These are phyloP conservation scores for Drosophila orena DNA, from an alignment of 1,140 invertebrate species.

Conservation along the genomic window DNA sequence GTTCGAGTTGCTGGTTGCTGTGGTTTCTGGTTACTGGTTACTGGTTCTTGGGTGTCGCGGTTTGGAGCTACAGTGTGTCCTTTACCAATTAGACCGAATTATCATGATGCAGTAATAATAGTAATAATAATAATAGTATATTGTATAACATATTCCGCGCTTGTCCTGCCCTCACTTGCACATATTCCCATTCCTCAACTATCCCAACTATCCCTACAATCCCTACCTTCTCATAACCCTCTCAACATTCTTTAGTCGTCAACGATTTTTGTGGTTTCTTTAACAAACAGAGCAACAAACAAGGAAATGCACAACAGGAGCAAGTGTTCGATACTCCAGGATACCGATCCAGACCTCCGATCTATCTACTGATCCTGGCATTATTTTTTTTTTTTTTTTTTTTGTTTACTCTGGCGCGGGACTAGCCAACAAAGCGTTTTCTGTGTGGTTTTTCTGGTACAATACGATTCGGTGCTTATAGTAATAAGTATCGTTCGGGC, in stretches of 20 bases:
- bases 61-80: conserved; percentile 61
- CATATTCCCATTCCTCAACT: conserved; percentile 11
- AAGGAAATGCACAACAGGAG: conserved; percentile 81
- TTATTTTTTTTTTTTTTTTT: neutral
- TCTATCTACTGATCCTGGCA: conserved; percentile 6
- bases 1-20: conserved; percentile 63
- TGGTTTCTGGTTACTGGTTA: neutral
- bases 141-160: conserved; percentile 72
- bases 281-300: conserved; percentile 82
- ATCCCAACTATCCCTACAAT: no score
- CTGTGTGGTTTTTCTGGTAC: conserved; percentile 49
- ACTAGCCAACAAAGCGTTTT: conserved; percentile 75
- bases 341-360: conserved; percentile 10
- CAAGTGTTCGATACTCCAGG: conserved; percentile 57
- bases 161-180: conserved; percentile 29
- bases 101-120: conserved; percentile 70
- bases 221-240: neutral
- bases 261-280: conserved; percentile 46
- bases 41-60: conserved; percentile 22
- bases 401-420: conserved; percentile 15
- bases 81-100: conserved; percentile 57
- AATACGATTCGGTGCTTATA: conserved; percentile 61
- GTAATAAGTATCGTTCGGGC: conserved; percentile 28
- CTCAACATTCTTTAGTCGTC: conserved; percentile 33
- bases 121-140: conserved; percentile 47